Evolutionary conservation across 2,113 vertebrate species (phyloP), one percentile per base, ranked within the genome.

Genomic region (Eurystomus gularis): DNA sequence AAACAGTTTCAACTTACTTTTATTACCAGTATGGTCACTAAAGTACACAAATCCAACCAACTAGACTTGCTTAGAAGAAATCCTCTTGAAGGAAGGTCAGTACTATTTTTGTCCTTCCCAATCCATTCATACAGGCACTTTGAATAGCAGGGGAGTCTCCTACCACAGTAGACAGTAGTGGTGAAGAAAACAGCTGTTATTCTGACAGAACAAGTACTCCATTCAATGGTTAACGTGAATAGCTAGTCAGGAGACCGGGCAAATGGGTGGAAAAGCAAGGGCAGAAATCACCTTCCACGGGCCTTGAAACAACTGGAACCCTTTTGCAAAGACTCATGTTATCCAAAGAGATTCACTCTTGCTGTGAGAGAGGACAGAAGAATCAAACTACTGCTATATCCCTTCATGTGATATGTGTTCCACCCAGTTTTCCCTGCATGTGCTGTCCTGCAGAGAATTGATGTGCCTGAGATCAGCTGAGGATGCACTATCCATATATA

Each of bases 391-490:
- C 6, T 57, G 35, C 17, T 86, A 2, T 16, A 37, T 40, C 33
- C 26, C 7, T 39, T 82, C 3, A 3, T 46, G 62, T 4, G 4
- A 24, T 73, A 61, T 0, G 1, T 11, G 17, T 68, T 48, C 25
- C 26, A 86, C 2, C 0, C 49, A 44, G 70, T 80, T 83, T 88
- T 40, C 35, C 21, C 9, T 55, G 16, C 26, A 20, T 66, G 8
- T 66, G 58, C 31, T 15, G 3, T 82, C 54, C 51, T 62, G 28
- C 18, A 42, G 55, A 52, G 68, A 52, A 86, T 78, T 81, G 57
- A 62, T 2, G 10, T 66, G 52, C 54, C 57, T 51, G 37, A 49
- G 57, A 92, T 40, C 15, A 77, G 25, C 37, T 84, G 39, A 88
- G 51, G 60, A 75, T 64, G 51, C 37, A 64, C 13, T 20, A 17